Conservation (phyloP, 2,113 vertebrate genomes). For the Elephas maximus region DNA sequence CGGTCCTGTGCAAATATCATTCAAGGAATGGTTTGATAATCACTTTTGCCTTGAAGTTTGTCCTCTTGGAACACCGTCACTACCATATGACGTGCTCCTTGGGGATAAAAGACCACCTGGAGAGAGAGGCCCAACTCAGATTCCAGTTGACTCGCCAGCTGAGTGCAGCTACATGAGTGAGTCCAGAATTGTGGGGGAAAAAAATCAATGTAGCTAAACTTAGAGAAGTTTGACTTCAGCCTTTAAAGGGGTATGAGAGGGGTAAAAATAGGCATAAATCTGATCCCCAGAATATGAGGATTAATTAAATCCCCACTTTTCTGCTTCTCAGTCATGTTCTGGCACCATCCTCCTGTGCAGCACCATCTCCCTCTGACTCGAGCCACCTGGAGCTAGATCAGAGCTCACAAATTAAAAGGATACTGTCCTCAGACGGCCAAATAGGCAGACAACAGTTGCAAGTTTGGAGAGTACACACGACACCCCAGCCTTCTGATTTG, state of each 20-base stretch:
- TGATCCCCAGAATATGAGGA: not conserved
- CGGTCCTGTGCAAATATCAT: not conserved
- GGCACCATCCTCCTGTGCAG: not conserved
- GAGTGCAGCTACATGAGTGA: not conserved
- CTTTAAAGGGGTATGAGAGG: not conserved
- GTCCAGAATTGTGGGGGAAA: not conserved
- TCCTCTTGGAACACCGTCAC: not conserved
- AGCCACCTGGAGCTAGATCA: no score
- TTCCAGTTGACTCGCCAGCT: not conserved
- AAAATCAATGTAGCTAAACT: not conserved
- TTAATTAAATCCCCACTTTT: not conserved
- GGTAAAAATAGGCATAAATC: not conserved
- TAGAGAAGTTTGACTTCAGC: slow-evolving; percentile 6
- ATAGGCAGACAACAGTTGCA: no score
- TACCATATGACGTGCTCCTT: not conserved
- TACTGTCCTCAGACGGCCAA: no score
- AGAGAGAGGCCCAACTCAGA: not conserved
- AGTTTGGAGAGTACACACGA: not conserved
- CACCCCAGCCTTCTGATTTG: not conserved
- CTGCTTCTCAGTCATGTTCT: not conserved
- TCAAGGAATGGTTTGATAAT: not conserved
- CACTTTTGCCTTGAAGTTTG: not conserved
- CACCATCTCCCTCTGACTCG: no score
- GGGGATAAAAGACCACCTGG: not conserved
- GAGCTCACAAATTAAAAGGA: no score